Conservation (phyloP, 2,888 invertebrate species). For the Agrotis clavis region DNA sequence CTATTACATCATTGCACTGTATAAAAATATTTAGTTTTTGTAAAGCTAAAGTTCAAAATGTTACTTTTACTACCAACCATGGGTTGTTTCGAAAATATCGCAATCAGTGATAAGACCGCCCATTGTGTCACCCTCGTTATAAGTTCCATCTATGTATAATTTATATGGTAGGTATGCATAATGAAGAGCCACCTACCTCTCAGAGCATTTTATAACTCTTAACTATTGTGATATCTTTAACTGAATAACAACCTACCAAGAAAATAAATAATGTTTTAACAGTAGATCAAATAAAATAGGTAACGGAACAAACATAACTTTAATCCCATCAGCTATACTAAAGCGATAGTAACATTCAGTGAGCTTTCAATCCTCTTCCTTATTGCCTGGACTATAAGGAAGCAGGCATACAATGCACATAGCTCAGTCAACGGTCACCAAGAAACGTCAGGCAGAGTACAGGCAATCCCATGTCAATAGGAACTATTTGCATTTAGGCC, state of each 20-base stretch:
- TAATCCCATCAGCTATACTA: slow-evolving; percentile 4
- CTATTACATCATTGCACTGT: no score
- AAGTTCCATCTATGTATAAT: no score
- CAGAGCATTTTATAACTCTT: not conserved
- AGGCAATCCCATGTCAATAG: not conserved
- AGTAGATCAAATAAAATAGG: not conserved
- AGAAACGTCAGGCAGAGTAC: slow-evolving; percentile 5
- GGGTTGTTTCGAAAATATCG: no score
- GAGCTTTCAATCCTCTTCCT: slow-evolving; percentile 36
- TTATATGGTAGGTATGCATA: no score
- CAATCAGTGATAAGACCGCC: no score
- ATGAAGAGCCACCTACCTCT: no score
- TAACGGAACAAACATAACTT: not conserved
- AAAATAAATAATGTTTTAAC: no score
- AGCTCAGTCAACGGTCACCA: slow-evolving; percentile 18
- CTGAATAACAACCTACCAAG: not conserved
- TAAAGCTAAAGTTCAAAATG: no score
- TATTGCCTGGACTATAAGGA: slow-evolving; percentile 53
- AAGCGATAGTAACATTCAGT: slow-evolving; percentile 12
- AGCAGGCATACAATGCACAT: slow-evolving; percentile 43
- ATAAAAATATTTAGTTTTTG: no score
- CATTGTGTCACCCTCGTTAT: no score
- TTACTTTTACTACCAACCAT: no score
- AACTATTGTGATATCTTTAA: not conserved
- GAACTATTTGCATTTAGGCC: not conserved